Percentiles rank a stretch among this genome's conserved stretches.
Conservation (phyloP, 2,888 invertebrate species). For the Mantis religiosa region DNA sequence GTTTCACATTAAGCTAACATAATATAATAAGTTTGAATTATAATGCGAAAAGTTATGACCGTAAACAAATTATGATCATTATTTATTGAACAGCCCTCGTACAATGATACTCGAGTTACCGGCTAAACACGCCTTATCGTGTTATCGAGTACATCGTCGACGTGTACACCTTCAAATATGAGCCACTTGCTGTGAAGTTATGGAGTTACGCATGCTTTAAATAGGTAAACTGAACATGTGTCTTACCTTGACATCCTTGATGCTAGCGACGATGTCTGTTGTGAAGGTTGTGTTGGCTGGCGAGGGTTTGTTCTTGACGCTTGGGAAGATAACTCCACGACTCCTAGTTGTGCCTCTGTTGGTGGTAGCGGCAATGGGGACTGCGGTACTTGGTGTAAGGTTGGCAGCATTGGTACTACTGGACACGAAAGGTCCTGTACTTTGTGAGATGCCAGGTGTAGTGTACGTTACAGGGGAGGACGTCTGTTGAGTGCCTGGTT, state of each 20-base stretch:
- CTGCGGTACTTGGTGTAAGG: slow-evolving; percentile 34
- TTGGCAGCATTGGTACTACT: slow-evolving; percentile 34
- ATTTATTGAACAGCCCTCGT: too few species aligned
- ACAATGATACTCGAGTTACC: too few species aligned
- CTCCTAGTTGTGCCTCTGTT: slow-evolving; percentile 51
- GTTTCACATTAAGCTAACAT: too few species aligned
- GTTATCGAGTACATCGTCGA: too few species aligned
- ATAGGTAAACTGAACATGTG: too few species aligned
- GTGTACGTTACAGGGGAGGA: slow-evolving; percentile 33
- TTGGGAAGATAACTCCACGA: slow-evolving; percentile 84
- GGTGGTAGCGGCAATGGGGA: slow-evolving; percentile 32
- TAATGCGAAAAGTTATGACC: too few species aligned
- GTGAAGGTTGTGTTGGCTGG: slow-evolving; percentile 78
- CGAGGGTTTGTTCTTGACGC: slow-evolving; percentile 85
- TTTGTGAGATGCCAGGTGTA: slow-evolving; percentile 44
- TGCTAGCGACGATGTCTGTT: slow-evolving; percentile 64
- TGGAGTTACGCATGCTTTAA: too few species aligned
- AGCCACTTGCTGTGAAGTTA: too few species aligned
- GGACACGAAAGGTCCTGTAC: slow-evolving; percentile 29
- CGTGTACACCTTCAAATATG: too few species aligned
- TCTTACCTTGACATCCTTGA: slow-evolving; percentile 80
- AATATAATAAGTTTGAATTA: too few species aligned
- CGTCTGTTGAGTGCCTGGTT: slow-evolving; percentile 23
- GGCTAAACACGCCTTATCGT: too few species aligned
- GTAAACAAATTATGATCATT: too few species aligned